A percentile compares a stretch with the other conserved stretches of the same genome.
phyloP scores from a whole-genome alignment of 2,797 vertebrate species.

The Amblyraja radiata region DNA sequence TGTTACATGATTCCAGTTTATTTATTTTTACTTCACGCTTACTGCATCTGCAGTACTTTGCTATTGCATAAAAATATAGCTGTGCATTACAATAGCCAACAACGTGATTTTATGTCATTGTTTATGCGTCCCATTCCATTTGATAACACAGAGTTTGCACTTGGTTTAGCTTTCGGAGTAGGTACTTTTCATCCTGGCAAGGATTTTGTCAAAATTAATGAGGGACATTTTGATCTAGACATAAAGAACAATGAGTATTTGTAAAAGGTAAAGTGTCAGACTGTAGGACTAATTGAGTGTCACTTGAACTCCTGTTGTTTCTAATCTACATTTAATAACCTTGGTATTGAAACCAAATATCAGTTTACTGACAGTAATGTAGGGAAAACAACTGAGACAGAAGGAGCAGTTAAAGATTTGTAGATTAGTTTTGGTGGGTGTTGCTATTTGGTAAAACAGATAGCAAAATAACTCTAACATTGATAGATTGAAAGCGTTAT shows the following conservation, averaged over 20 bases:
- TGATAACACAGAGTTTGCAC: background rate
- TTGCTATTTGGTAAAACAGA: background rate
- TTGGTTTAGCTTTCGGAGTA: background rate
- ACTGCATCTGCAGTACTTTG: too few species aligned
- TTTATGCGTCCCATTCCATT: background rate
- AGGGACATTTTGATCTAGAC: background rate
- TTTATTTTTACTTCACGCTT: too few species aligned
- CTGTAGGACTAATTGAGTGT: background rate
- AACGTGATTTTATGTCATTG: background rate
- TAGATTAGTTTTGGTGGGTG: background rate
- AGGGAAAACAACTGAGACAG: background rate
- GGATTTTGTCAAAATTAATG: background rate
- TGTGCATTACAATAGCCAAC: background rate
- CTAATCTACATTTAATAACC: conserved; percentile 9
- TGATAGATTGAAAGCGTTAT: background rate
- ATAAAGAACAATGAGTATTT: background rate
- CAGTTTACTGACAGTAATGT: background rate
- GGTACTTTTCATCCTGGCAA: background rate
- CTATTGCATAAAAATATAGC: background rate
- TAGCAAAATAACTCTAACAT: background rate
- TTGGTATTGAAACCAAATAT: conserved; percentile 18
- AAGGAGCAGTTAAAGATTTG: background rate
- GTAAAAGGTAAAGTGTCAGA: background rate
- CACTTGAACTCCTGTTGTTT: conserved; percentile 28
- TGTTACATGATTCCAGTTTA: too few species aligned